Base-by-base conservation (phyloP, 2,888 invertebrate species). In the Torymus aiolomorphi region DNA sequence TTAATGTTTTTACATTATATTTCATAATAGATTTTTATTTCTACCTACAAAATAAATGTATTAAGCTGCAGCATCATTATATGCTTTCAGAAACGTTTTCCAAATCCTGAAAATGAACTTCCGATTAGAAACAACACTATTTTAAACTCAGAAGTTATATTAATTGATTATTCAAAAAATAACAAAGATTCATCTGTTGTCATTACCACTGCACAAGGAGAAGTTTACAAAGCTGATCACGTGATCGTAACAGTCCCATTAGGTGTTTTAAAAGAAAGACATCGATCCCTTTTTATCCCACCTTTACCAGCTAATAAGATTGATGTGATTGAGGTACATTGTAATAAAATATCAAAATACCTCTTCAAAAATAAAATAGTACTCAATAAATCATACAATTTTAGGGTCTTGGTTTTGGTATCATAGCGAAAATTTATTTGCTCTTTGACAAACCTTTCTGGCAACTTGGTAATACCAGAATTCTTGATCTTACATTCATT, bases 231-330 rank as follows among this genome's bases (percentile, higher is more conserved):
- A 31, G 94, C 94, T 0, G 93, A 93, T 83, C 93, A 93, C 85
- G 93, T 94, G 0, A 93, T 96, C 49, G 90, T 94, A 0, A 95
- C 96, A 0, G 91, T 93, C 0, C 94, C 95, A 0, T 87, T 96
- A 0, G 96, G 95, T 0, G 94, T 94, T 0, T 89, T 96, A n/a
- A 95, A 95, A 86, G 92, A 92, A 31, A 89, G 92, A 76, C 89
- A 92, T 77, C 82, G 88, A 8, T 88, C 87, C 0, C 81, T 94
- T 42, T 95, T 95, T 85, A 84, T 88, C 2, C 94, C 95, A 0
- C 83, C 89, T 2, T 87, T 95, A 57, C 92, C 94, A 0, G 75
- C 86, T 13, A 85, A 87, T 2, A 95, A 95, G 90, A 82, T 91
- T 0, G 89, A 88, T 12, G 92, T 93, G 0, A 94, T 95, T 54